Conservation (phyloP, 2,113 vertebrate species). For the Mesoclemmys tuberculata region DNA sequence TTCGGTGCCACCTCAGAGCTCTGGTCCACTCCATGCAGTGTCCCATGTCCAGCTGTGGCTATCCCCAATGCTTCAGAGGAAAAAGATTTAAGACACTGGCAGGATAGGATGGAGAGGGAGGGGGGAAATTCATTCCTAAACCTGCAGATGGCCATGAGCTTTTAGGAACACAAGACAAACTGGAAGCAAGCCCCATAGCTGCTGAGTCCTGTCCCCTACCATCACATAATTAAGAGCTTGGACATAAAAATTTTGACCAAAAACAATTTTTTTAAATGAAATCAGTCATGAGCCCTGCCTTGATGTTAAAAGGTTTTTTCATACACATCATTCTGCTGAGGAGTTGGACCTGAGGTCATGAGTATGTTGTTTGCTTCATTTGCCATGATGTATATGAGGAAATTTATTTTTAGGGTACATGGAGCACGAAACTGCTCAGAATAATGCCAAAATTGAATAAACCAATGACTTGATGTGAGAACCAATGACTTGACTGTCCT, state of each 20-base stretch:
- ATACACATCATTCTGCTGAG: background rate
- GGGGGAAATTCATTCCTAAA: background rate
- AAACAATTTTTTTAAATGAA: background rate
- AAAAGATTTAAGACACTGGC: background rate
- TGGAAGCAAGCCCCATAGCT: background rate
- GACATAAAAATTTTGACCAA: background rate
- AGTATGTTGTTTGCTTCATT: no score
- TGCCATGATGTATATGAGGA: background rate
- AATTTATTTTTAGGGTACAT: background rate
- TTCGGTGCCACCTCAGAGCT: no score
- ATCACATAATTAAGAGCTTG: background rate
- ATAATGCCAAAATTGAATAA: background rate
- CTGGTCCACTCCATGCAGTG: background rate
- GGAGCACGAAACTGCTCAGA: background rate
- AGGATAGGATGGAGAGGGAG: background rate
- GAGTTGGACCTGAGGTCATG: background rate
- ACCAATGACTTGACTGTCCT: background rate
- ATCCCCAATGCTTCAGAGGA: background rate
- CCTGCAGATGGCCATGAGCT: background rate
- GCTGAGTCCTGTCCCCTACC: background rate
- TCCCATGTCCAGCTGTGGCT: background rate
- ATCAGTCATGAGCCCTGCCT: background rate
- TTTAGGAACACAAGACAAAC: background rate
- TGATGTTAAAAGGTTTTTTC: background rate
- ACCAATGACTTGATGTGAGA: background rate